Conservation (phyloP, 2,113 vertebrate genomes). For the Phyllostomus discolor region DNA sequence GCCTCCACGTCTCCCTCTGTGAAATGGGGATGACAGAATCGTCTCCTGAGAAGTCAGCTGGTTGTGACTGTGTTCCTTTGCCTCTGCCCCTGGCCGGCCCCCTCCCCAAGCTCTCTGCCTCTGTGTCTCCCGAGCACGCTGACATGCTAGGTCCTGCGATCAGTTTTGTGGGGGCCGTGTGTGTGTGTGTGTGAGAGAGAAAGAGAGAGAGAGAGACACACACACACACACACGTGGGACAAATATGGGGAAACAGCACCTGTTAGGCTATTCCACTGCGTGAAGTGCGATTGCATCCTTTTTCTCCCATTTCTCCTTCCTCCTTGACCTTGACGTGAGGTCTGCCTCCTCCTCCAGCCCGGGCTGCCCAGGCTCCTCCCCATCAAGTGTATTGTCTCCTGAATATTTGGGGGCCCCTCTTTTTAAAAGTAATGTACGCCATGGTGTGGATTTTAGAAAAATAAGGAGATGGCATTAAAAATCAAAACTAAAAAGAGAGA, state of each 20-base stretch:
- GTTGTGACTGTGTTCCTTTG: background rate
- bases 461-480: background rate
- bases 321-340: background rate
- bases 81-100: fast-evolving
- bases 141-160: background rate
- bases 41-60: background rate
- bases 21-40: background rate
- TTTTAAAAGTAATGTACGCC: background rate
- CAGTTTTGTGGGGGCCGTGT: fast-evolving
- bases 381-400: too few species aligned
- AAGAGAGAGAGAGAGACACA: too few species aligned
- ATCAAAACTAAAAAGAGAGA: background rate
- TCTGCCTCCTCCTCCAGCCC: background rate
- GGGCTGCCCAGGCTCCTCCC: background rate
- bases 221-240: too few species aligned
- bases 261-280: fast-evolving
- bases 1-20: background rate
- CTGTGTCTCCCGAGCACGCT: background rate
- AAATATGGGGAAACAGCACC: too few species aligned
- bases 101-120: too few species aligned
- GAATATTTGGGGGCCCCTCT: too few species aligned
- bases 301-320: background rate
- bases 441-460: background rate
- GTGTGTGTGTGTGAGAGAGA: background rate
- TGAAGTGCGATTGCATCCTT: fast-evolving